phyloP scores from a whole-genome alignment of 2,888 invertebrate genomes.

The Acleris laterana region DNA sequence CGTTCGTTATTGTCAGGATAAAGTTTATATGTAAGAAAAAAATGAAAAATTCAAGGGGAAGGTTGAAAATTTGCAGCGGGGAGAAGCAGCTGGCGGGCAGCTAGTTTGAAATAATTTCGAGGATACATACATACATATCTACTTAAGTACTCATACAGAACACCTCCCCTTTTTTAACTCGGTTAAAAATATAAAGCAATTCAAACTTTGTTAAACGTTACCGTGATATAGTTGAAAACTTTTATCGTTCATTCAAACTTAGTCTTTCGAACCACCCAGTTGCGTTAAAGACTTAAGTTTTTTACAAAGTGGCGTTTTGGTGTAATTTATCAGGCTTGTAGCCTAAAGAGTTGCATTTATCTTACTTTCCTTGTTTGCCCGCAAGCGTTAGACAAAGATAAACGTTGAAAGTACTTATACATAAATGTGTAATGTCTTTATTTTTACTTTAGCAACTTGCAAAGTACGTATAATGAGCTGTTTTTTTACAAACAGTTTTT shows the following conservation, averaged over 20 bases:
- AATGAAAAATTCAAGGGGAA: too few relatives aligned
- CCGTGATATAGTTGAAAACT: conserved; percentile 8
- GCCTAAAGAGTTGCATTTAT: conserved; percentile 24
- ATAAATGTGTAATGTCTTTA: too few relatives aligned
- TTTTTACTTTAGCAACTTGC: neutral
- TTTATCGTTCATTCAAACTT: conserved; percentile 27
- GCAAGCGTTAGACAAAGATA: too few relatives aligned
- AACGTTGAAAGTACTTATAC: too few relatives aligned
- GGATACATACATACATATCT: too few relatives aligned
- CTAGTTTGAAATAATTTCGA: too few relatives aligned
- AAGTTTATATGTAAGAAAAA: too few relatives aligned
- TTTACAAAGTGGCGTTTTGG: conserved; percentile 23
- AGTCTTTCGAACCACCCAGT: conserved; percentile 11
- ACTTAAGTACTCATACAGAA: too few relatives aligned
- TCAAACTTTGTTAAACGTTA: conserved; percentile 1
- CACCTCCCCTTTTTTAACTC: neutral
- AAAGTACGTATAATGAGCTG: neutral
- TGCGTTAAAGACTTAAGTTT: conserved; percentile 15
- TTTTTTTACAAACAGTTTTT: neutral
- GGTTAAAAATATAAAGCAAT: neutral
- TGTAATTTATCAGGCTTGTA: conserved; percentile 19
- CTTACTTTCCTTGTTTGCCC: conserved; percentile 15
- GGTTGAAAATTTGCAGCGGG: too few relatives aligned
- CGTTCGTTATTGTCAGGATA: too few relatives aligned
- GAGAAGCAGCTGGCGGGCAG: too few relatives aligned